Percentiles rank a stretch among this genome's conserved stretches.
Evolutionary conservation across 2,888 invertebrate species (phyloP).

Genomic region (Lochmaea capreae): DNA sequence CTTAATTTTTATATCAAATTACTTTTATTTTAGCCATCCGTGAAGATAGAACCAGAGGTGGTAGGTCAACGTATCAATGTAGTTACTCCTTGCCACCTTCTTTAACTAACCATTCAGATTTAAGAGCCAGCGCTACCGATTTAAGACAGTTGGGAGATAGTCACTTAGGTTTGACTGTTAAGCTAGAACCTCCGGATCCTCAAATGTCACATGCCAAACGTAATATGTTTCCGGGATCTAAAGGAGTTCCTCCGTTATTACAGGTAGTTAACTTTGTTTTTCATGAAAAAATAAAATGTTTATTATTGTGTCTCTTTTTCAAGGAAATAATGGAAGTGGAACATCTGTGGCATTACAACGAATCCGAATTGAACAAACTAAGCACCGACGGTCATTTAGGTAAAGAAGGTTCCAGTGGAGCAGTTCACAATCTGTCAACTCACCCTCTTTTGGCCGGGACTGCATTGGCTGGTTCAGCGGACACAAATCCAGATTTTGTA

Average conservation of each 20-base stretch:
- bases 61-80: conserved; percentile 95
- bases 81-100: conserved; percentile 88
- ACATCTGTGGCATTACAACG: conserved; percentile 94
- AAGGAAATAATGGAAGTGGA: conserved; percentile 97
- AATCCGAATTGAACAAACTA: conserved; percentile 79
- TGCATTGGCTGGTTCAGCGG: conserved; percentile 66
- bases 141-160: conserved; percentile 57
- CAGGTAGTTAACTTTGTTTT: conserved; percentile 68
- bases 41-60: conserved; percentile 94
- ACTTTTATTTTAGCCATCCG: conserved; percentile 78
- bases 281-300: no score
- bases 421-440: conserved; percentile 65
- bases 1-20: no score
- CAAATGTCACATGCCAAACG: conserved; percentile 60
- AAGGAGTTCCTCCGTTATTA: conserved; percentile 74
- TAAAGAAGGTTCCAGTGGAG: conserved; percentile 62
- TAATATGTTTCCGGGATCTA: conserved; percentile 54
- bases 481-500: conserved; percentile 85
- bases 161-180: conserved; percentile 65
- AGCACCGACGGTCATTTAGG: conserved; percentile 65
- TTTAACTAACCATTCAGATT: conserved; percentile 66
- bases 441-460: conserved; percentile 71
- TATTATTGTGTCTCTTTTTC: conserved; percentile 43
- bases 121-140: conserved; percentile 63
- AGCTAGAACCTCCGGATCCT: conserved; percentile 66